Percentiles rank a stretch among this genome's conserved stretches.
Conservation (phyloP, 2,113 vertebrate genomes). For the Oenanthe melanoleuca region DNA sequence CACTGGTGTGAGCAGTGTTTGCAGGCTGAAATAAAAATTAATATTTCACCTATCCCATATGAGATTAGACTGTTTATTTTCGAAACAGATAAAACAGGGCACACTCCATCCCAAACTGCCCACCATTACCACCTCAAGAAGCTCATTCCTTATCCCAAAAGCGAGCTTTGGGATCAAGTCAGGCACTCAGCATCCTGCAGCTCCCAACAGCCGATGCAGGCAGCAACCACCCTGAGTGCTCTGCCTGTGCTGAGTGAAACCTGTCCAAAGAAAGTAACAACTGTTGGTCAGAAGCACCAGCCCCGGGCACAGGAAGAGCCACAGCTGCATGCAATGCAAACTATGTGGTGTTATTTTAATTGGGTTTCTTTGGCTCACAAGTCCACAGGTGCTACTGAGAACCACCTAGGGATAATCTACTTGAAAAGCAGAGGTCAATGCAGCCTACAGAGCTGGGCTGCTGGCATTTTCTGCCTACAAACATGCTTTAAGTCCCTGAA, state of each 20-base stretch:
- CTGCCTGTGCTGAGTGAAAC: neutral
- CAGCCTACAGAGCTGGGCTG: neutral
- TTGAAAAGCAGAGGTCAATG: neutral
- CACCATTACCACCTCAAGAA: neutral
- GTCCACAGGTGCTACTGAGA: neutral
- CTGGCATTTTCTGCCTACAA: neutral
- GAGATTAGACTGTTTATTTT: neutral
- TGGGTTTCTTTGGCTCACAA: neutral
- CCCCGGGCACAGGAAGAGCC: neutral
- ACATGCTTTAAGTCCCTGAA: neutral
- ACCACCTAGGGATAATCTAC: neutral
- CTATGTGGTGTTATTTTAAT: neutral
- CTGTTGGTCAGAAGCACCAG: neutral
- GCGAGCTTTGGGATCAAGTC: neutral
- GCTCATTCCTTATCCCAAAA: neutral
- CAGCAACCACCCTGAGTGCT: neutral
- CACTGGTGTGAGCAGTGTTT: neutral
- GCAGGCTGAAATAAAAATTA: neutral
- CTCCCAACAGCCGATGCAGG: neutral
- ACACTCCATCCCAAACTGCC: neutral
- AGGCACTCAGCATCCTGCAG: neutral
- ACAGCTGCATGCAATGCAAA: neutral
- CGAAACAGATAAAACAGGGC: neutral
- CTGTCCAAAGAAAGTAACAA: neutral
- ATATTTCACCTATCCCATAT: neutral